Evolutionary conservation across 2,113 vertebrate species (phyloP), one percentile per base, ranked within the genome.

Genomic region (Lipophrys pholis): DNA sequence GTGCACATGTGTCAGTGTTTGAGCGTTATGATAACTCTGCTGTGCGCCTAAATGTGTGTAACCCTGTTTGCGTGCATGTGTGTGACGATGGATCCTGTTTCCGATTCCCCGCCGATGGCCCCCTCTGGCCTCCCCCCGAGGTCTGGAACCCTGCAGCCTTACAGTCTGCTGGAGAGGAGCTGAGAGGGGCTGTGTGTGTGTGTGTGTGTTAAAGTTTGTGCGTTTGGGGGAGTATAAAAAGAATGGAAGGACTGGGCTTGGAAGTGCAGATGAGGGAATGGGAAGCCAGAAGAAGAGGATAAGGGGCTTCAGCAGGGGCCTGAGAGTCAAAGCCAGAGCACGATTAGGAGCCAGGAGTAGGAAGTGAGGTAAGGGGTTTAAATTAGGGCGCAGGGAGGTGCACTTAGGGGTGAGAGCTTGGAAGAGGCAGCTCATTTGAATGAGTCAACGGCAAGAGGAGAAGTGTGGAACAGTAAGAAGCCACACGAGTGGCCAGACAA

Each of bases 71-170:
- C 4, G 21, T 48, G 45, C 12, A 48, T 54, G 30, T 50, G 45
- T 51, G 54, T 12, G n/a, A 86, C 76, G 85, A 84, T 82, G 75
- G 83, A 84, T 87, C 76, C 76, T 75, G 77, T 84, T 85, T 86
- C 81, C 81, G 77, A 69, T 76, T 67, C 82, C 80, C 82, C 50
- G 39, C 59, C 79, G 73, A 78, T 53, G 84, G 76, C 83, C 90
- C 69, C 86, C 84, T 76, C 78, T 76, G 76, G 50, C 74, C 64
- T 49, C 67, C 65, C 79, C 81, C 67, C 14, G 48, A 82, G 83
- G 81, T 67, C 87, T 81, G 57, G 40, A 66, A 76, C 59, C 83
- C 76, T 30, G 79, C 58, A 80, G 71, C 74, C 77, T 64, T 52
- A 48, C 73, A 76, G 78, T 87, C 69, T 85, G 78, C 67, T 56